Evolutionary conservation across 2,888 invertebrate genomes (phyloP).

Genomic region (Leptopilina drosophilae): DNA sequence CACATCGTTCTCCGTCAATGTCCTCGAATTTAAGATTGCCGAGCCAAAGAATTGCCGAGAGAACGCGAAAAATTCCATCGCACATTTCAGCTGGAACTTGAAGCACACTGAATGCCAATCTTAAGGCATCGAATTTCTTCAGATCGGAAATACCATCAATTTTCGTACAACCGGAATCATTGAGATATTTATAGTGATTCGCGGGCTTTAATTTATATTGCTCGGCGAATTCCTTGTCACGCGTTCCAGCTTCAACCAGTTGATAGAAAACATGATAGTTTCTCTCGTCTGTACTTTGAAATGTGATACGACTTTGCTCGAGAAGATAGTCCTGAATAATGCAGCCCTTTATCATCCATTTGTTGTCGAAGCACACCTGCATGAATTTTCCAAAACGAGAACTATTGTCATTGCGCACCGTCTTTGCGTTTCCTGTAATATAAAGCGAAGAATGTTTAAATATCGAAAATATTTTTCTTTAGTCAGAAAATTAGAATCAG

Average conservation of each 20-base stretch:
- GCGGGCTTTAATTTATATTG: constrained; percentile 86
- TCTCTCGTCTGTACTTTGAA: constrained; percentile 90
- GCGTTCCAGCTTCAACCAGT: constrained; percentile 90
- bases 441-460: background rate
- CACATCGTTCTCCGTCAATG: constrained; percentile 91
- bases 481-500: too few species aligned
- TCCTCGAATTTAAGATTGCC: constrained; percentile 92
- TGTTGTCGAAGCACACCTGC: constrained; percentile 93
- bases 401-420: constrained; percentile 94
- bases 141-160: constrained; percentile 84
- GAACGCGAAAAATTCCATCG: constrained; percentile 91
- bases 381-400: constrained; percentile 97
- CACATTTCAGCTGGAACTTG: constrained; percentile 92
- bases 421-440: constrained; percentile 90
- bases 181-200: constrained; percentile 89
- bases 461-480: background rate
- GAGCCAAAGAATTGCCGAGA: constrained; percentile 93
- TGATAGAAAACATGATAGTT: constrained; percentile 97
- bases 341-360: constrained; percentile 94
- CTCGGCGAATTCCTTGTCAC: constrained; percentile 86
- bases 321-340: constrained; percentile 93
- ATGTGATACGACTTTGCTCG: constrained; percentile 93
- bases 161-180: constrained; percentile 86
- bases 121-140: constrained; percentile 88
- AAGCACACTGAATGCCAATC: constrained; percentile 92